These are phyloP conservation scores for Panurus biarmicus DNA, from an alignment of 2,113 vertebrate genomes.

Conservation along the genomic window DNA sequence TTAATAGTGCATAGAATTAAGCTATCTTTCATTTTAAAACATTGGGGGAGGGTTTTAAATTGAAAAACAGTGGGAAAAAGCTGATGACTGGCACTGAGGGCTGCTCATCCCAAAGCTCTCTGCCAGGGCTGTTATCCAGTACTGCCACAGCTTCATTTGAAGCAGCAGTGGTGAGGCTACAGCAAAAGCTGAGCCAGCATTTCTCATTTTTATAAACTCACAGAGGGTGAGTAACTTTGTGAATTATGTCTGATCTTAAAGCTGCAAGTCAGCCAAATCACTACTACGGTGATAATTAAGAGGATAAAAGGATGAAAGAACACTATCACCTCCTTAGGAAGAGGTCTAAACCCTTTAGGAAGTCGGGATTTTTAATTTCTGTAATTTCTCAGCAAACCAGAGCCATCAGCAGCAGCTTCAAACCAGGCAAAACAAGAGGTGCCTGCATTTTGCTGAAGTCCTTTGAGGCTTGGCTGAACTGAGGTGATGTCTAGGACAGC, in stretches of 20 bases:
- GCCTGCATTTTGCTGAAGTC: neutral
- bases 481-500: neutral
- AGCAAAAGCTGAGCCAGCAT: neutral
- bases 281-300: neutral
- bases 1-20: neutral
- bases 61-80: neutral
- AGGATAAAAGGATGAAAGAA: neutral
- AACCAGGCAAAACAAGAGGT: neutral
- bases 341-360: neutral
- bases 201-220: neutral
- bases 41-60: accelerated
- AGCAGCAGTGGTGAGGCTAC: neutral
- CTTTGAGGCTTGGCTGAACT: neutral
- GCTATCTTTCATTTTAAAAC: neutral
- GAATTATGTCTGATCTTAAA: neutral
- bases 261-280: neutral
- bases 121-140: neutral
- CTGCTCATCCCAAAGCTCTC: neutral
- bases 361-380: neutral
- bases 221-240: neutral
- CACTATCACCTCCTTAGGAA: neutral
- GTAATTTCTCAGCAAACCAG: neutral
- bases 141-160: neutral
- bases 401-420: neutral
- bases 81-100: neutral